Evolutionary conservation across 2,113 vertebrate genomes (phyloP).

Genomic region (Plectropomus leopardus): DNA sequence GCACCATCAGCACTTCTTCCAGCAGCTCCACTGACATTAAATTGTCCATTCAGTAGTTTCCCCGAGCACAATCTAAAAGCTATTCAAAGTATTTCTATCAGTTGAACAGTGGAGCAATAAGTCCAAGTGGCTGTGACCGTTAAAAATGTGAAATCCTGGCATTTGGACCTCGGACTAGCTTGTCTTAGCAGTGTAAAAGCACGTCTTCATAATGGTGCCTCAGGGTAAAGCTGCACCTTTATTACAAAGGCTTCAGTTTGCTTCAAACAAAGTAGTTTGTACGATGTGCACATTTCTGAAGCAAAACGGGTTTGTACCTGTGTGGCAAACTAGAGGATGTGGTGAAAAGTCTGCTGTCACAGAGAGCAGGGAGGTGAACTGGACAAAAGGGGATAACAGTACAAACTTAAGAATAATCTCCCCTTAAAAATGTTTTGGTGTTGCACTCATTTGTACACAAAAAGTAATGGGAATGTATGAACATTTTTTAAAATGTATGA

Average conservation of each 20-base stretch:
- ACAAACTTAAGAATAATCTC: not conserved
- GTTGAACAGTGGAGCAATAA: slow-evolving; percentile 48
- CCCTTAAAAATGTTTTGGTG: not conserved
- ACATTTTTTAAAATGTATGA: too few relatives aligned
- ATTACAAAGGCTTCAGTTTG: not conserved
- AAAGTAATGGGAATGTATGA: not conserved
- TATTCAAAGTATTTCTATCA: slow-evolving; percentile 65
- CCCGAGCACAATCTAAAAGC: slow-evolving; percentile 67
- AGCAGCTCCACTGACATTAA: slow-evolving; percentile 78
- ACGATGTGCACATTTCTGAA: not conserved
- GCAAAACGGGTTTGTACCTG: not conserved
- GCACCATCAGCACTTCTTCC: slow-evolving; percentile 81
- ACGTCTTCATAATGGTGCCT: slow-evolving; percentile 18
- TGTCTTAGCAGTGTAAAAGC: slow-evolving; percentile 10
- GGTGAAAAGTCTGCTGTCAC: not conserved
- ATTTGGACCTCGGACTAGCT: slow-evolving; percentile 16
- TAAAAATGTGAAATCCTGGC: slow-evolving; percentile 27
- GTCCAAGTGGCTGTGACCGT: slow-evolving; percentile 65
- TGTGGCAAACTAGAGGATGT: not conserved
- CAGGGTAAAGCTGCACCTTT: not conserved
- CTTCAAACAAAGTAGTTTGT: not conserved
- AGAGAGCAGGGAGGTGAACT: not conserved
- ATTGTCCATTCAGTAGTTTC: slow-evolving; percentile 79
- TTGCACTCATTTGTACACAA: not conserved
- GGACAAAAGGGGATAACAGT: not conserved